Base-by-base conservation (phyloP, 2,113 vertebrate species). In the Cyphomyrus plagiostoma region DNA sequence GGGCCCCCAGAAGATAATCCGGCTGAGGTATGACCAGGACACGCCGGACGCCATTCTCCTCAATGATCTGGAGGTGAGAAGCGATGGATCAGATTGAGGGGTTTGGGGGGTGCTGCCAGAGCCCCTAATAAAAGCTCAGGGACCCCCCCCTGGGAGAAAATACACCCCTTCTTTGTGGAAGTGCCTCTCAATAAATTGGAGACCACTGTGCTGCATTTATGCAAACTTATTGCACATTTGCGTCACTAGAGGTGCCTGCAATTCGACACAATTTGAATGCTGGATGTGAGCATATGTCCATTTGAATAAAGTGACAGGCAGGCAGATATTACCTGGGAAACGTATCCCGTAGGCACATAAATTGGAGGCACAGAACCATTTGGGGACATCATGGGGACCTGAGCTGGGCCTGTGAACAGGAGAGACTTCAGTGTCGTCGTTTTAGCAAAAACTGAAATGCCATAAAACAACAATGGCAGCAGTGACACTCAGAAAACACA, bases 341-440 rank as follows among this genome's bases (percentile, higher is more conserved):
- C 97, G 91, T 99, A 99, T 95, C 98, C 98, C n/a, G 98, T 98
- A 97, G 98, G 98, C 95, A 99, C 98, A 92, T 98, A 99, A 92
- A 99, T 99, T 94, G 98, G 98, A 95, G 98, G 98, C 94, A 99
- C 99, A 96, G 98, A 99, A 95, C 98, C 98, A 93, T 99, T 99
- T 91, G 98, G 98, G 94, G 98, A 99, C 98, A 99, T 98, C 98
- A 99, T 99, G 94, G 98, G 98, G 95, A 99, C 98, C 94, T 99
- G 98, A 94, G 98, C 98, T 93, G 98, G 98, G 95, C 98, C 98
- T 99, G 91, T 0, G 88, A 58, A 15, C 26, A 88, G 49, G 53
- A 66, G 58, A 45, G 87, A 35, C 4, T 26, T 50, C 8, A 50
- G 48, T 84, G 2, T 84, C 0, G 23, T 0, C 15, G 48, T 86